Evolutionary conservation across 2,888 invertebrate genomes (phyloP), one percentile per base, ranked within the genome.

Genomic region (Cheilosia scutellata): DNA sequence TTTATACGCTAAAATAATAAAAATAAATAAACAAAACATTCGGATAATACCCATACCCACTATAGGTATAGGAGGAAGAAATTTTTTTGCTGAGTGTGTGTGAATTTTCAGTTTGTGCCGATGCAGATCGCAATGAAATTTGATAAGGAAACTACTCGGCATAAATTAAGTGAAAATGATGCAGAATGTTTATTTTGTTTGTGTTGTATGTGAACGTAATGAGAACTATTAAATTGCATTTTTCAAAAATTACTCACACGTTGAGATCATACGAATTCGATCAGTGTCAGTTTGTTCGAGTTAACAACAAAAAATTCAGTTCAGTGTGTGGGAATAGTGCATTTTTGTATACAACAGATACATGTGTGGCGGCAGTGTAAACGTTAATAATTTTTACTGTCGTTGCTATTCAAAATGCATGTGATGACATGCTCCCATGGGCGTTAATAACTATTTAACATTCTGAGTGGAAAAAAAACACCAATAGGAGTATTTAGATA

Each of bases 141-240:
- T 63, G 83, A 83, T 78, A 78, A 83, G 63, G 47, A 62, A 62
- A 16, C 55, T 47, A 37, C 27, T 31, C 47, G 2, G n/a, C 13
- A 13, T 31, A 4, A 5, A 25, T 7, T 49, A 53, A 68, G 49
- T 63, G 83, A 60, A 72, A 82, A 53, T 77, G 60, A 63, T 76
- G 65, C 53, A 44, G 31, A 33, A 37, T 55, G 51, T 63, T 47
- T 20, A 1, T 9, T 53, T 37, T 25, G n/a, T 47, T 40, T 31
- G 47, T 55, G 55, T 13, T 62, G n/a, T 27, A 60, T 55, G 63
- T 29, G 27, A 40, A 31, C 31, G 31, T 16, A 53, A 11, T 70
- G 37, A 58, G 68, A 83, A 75, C 58, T 84, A 79, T 79, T 71
- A 47, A 71, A 47, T 79, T 84, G 72, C 83, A 78, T 78, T 74